Evolutionary conservation across 2,113 vertebrate genomes (phyloP).

Genomic region (Eupsittula cactorum): DNA sequence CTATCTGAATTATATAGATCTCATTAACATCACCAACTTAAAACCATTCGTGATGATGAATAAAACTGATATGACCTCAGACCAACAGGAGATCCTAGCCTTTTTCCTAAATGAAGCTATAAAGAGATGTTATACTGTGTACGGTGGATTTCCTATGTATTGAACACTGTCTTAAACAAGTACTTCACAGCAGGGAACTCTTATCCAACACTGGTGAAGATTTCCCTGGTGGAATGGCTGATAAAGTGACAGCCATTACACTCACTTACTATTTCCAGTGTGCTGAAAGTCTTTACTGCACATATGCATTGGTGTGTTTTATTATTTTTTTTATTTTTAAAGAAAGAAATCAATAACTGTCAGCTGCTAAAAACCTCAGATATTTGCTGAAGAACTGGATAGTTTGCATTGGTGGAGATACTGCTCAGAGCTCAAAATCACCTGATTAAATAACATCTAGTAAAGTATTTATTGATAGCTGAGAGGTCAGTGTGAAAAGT

Average conservation of each 20-base stretch:
- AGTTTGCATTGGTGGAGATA: conserved; percentile 33
- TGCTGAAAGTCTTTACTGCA: background rate
- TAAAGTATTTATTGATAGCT: conserved; percentile 7
- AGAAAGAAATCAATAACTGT: conserved; percentile 44
- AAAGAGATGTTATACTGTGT: background rate
- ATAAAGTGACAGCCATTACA: background rate
- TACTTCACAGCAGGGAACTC: background rate
- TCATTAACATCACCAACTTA: conserved; percentile 55
- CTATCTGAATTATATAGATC: background rate
- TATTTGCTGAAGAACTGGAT: conserved; percentile 41
- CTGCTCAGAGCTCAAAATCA: background rate
- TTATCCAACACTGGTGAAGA: background rate
- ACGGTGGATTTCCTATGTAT: background rate
- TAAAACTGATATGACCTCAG: background rate
- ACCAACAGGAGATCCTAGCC: background rate
- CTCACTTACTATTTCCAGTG: background rate
- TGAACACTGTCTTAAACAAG: background rate
- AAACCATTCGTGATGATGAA: background rate
- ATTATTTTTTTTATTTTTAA: background rate
- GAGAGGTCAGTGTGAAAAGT: background rate
- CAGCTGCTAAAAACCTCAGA: conserved; percentile 40
- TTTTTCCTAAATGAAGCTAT: background rate
- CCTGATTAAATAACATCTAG: background rate
- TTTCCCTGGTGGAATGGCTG: background rate
- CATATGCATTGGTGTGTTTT: conserved; percentile 7